phyloP scores from a whole-genome alignment of 2,888 invertebrate species.

The Pimpla rufipes region DNA sequence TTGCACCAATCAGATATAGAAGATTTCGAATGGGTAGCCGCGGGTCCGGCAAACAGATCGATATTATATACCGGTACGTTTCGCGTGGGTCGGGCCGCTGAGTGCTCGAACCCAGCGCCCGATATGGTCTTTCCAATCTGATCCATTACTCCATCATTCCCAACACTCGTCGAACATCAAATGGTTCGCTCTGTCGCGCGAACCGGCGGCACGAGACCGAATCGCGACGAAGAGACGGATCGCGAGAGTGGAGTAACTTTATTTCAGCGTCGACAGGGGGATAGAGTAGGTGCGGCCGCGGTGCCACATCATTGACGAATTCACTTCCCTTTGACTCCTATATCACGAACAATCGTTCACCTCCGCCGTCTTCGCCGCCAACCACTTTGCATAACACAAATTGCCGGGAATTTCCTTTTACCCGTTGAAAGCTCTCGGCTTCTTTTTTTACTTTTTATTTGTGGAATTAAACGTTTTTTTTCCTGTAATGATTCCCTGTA shows the following conservation, averaged over 20 bases:
- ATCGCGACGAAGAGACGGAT: not conserved
- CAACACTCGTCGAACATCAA: constrained; percentile 5
- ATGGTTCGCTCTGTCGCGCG: not conserved
- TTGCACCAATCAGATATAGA: constrained; percentile 21
- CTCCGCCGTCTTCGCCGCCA: too few relatives aligned
- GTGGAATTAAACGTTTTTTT: too few relatives aligned
- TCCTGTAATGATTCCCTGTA: too few relatives aligned
- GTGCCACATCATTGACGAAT: not conserved
- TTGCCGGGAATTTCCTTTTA: too few relatives aligned
- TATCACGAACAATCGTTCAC: not conserved
- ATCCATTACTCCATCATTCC: constrained; percentile 35
- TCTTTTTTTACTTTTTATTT: too few relatives aligned
- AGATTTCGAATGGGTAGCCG: constrained; percentile 1
- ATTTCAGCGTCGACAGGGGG: not conserved
- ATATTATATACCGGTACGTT: constrained; percentile 11
- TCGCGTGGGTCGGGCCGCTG: not conserved
- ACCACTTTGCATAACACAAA: too few relatives aligned
- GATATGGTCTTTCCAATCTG: constrained; percentile 43
- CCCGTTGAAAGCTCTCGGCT: too few relatives aligned
- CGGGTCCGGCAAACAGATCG: constrained; percentile 41
- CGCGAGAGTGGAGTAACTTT: not conserved
- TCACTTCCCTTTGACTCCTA: not conserved
- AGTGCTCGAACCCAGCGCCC: not conserved
- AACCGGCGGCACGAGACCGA: not conserved
- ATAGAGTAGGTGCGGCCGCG: not conserved